Evolutionary conservation across 2,888 invertebrate species (phyloP).

Genomic region (Lepidochrysops patricia): DNA sequence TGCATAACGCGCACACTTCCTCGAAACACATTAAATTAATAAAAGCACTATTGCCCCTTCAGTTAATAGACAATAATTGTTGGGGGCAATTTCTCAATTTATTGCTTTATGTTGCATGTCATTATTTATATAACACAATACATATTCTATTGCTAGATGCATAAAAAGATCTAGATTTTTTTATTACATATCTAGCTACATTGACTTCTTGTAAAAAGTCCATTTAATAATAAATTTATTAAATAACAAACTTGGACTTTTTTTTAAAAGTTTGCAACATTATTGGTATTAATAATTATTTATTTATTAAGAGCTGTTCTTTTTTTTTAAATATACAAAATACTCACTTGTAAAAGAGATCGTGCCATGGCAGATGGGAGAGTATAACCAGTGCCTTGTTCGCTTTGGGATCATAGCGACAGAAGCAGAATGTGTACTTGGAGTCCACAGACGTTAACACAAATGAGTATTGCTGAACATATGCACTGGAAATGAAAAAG

Average conservation of each 20-base stretch:
- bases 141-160: too few species aligned
- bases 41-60: background rate
- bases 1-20: background rate
- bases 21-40: background rate
- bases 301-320: too few species aligned
- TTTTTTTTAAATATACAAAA: too few species aligned
- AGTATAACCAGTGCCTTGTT: conserved; percentile 88
- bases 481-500: conserved; percentile 75
- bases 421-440: conserved; percentile 98
- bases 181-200: too few species aligned
- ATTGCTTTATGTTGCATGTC: background rate
- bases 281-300: too few species aligned
- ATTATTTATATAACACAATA: background rate
- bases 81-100: background rate
- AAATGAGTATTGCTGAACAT: conserved; percentile 96
- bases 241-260: too few species aligned
- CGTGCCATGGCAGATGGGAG: conserved; percentile 97
- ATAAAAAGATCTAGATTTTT: too few species aligned
- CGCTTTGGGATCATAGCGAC: conserved; percentile 93
- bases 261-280: too few species aligned
- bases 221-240: too few species aligned
- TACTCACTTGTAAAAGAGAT: conserved; percentile 91
- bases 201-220: too few species aligned
- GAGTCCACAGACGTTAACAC: conserved; percentile 95
- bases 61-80: background rate